Conservation (phyloP, 2,888 invertebrate genomes). For the Drosophila meridionalis region DNA sequence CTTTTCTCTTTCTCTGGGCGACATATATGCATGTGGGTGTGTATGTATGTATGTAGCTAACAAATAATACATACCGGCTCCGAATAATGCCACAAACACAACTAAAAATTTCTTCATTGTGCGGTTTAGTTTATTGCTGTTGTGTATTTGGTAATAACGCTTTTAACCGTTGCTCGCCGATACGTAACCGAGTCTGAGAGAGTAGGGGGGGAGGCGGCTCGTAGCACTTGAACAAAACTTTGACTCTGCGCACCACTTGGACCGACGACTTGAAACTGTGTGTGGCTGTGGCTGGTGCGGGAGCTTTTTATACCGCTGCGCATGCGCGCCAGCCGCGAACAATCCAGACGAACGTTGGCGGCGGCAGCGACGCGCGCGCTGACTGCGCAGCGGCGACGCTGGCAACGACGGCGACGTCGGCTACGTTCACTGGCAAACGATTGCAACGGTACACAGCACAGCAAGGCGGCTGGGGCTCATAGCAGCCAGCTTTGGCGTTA, state of each 20-base stretch:
- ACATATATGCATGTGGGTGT: slow-evolving; percentile 14
- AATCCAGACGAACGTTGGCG: slow-evolving; percentile 65
- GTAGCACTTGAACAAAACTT: slow-evolving; percentile 71
- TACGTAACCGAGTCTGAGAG: slow-evolving; percentile 62
- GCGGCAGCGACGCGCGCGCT: slow-evolving; percentile 15
- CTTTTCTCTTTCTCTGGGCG: slow-evolving; percentile 27
- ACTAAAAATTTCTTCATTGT: slow-evolving; percentile 85
- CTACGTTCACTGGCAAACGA: slow-evolving; percentile 34
- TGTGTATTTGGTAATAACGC: slow-evolving; percentile 30
- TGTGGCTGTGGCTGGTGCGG: slow-evolving; percentile 85
- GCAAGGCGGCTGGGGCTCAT: slow-evolving; percentile 38
- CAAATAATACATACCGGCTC: slow-evolving; percentile 88
- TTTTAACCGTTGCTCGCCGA: slow-evolving; percentile 49
- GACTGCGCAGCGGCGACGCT: not conserved
- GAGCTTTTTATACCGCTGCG: slow-evolving; percentile 86
- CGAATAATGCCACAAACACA: slow-evolving; percentile 88
- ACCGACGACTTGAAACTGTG: slow-evolving; percentile 85
- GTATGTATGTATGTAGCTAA: slow-evolving; percentile 50
- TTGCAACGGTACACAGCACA: slow-evolving; percentile 66
- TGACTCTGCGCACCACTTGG: slow-evolving; percentile 83
- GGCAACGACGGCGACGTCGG: not conserved
- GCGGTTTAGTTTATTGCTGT: slow-evolving; percentile 69
- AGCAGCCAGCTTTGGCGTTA: slow-evolving; percentile 70
- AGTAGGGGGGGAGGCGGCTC: slow-evolving; percentile 23
- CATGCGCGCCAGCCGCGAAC: slow-evolving; percentile 81